A percentile compares a stretch with the other conserved stretches of the same genome.
Conservation (phyloP, 1,140 invertebrate species). For the Hydropsyche tenuis region DNA sequence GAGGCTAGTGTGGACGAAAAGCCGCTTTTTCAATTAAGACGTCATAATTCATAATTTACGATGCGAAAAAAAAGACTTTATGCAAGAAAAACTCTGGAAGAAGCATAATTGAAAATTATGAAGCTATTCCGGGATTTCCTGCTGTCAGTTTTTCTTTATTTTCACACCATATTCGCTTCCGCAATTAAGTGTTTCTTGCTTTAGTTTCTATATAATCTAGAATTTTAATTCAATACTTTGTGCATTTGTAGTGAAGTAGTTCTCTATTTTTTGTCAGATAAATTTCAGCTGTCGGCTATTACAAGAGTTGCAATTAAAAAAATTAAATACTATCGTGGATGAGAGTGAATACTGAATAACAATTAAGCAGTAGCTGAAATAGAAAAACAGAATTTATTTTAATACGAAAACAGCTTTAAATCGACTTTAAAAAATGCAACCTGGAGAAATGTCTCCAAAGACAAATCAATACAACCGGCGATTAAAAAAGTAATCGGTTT, state of each 20-base stretch:
- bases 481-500: slow-evolving; percentile 4
- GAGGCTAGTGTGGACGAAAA: slow-evolving; percentile 14
- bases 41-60: slow-evolving; percentile 33
- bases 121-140: slow-evolving; percentile 34
- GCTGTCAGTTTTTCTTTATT: slow-evolving; percentile 18
- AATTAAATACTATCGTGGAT: slow-evolving; percentile 24
- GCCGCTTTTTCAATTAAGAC: slow-evolving; percentile 37
- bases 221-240: background rate
- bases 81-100: slow-evolving; percentile 26
- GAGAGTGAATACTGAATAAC: slow-evolving; percentile 24
- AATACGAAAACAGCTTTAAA: too few relatives aligned
- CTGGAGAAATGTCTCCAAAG: background rate
- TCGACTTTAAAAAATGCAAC: background rate
- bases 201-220: slow-evolving; percentile 5
- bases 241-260: too few relatives aligned
- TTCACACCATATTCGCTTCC: slow-evolving; percentile 24
- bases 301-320: too few relatives aligned
- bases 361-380: slow-evolving; percentile 12
- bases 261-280: too few relatives aligned
- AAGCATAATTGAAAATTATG: slow-evolving; percentile 39
- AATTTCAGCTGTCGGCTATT: too few relatives aligned
- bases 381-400: too few relatives aligned
- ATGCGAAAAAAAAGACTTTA: slow-evolving; percentile 27
- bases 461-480: slow-evolving; percentile 1
- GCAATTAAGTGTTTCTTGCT: slow-evolving; percentile 17